A percentile compares a stretch with the other conserved stretches of the same genome.
These are phyloP conservation scores for Myotis yumanensis DNA, from an alignment of 2,113 vertebrate genomes.

Conservation along the genomic window DNA sequence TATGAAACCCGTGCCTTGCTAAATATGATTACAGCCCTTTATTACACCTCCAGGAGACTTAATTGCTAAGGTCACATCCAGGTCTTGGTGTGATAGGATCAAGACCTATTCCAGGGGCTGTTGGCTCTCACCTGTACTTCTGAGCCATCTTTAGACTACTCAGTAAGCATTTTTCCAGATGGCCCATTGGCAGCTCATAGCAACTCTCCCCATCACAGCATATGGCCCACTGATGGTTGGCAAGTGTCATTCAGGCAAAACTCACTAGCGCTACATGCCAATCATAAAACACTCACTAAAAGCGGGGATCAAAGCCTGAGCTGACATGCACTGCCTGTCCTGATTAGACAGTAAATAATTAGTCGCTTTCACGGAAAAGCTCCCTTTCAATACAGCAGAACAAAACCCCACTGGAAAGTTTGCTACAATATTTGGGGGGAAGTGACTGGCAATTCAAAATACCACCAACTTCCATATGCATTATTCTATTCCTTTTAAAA, in stretches of 20 bases:
- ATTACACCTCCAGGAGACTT: background rate
- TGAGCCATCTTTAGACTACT: background rate
- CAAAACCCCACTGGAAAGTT: background rate
- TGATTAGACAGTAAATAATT: slow-evolving; percentile 19
- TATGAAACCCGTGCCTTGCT: background rate
- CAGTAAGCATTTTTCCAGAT: slow-evolving; percentile 55
- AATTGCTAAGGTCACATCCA: background rate
- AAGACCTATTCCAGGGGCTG: background rate
- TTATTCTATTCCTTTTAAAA: background rate
- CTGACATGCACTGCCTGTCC: background rate
- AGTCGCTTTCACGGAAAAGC: background rate
- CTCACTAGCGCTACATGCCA: background rate
- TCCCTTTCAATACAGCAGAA: background rate
- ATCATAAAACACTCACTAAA: slow-evolving; percentile 29
- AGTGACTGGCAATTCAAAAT: background rate
- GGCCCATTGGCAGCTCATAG: slow-evolving; percentile 16
- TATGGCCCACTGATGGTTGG: slow-evolving; percentile 51
- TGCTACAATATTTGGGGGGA: background rate
- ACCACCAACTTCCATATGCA: background rate
- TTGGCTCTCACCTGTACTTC: background rate
- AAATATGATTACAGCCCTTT: background rate
- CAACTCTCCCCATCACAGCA: slow-evolving; percentile 18
- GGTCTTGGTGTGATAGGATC: background rate
- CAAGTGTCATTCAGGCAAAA: slow-evolving; percentile 59
- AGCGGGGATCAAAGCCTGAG: background rate